phyloP scores from a whole-genome alignment of 2,113 vertebrate genomes.

The Cyprinodon variegatus region DNA sequence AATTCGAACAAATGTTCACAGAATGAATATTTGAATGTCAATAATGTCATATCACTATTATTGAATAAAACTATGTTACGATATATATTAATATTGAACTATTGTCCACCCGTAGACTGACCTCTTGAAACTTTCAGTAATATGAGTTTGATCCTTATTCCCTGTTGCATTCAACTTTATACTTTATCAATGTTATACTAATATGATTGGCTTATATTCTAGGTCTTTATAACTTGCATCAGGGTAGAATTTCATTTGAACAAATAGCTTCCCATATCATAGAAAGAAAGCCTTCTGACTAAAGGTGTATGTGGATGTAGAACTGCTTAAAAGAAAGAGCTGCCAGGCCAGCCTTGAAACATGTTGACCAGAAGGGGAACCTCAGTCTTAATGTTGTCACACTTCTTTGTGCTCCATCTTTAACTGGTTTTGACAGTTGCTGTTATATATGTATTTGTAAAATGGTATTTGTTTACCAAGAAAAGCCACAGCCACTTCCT shows the following conservation, averaged over 20 bases:
- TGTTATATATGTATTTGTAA: neutral
- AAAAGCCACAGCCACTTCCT: neutral
- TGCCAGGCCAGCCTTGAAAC: conserved; percentile 39
- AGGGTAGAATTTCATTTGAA: too few species aligned
- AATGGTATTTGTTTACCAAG: neutral
- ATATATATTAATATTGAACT: too few species aligned
- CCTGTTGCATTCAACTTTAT: neutral
- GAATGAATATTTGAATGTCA: too few species aligned
- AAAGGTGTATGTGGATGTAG: neutral
- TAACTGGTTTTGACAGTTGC: neutral
- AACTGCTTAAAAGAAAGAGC: neutral
- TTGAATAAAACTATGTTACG: too few species aligned
- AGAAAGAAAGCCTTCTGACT: neutral
- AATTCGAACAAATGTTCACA: too few species aligned
- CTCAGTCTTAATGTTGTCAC: neutral
- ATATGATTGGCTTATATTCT: too few species aligned
- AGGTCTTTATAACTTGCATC: too few species aligned
- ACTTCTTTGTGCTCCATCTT: conserved; percentile 1
- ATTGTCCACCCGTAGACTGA: neutral
- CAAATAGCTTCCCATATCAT: neutral
- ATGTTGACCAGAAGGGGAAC: neutral
- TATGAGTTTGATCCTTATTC: neutral
- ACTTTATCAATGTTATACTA: too few species aligned
- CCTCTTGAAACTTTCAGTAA: neutral
- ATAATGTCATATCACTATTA: too few species aligned